phyloP scores from a whole-genome alignment of 2,113 vertebrate genomes.

The Myocastor coypus region DNA sequence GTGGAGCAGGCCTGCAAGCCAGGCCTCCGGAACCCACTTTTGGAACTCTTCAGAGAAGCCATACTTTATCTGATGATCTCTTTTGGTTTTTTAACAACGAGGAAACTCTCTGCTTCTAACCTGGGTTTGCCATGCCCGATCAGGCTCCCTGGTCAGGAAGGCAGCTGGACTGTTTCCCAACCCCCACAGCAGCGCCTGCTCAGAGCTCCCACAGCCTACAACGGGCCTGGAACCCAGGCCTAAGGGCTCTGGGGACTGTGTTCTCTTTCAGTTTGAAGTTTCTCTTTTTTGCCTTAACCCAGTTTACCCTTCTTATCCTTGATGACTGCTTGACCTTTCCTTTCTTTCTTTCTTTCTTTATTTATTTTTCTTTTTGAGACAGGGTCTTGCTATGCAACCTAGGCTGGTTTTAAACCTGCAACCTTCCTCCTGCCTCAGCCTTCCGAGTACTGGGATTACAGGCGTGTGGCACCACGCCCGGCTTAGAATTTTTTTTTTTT shows the following conservation, averaged over 20 bases:
- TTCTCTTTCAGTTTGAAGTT: background rate
- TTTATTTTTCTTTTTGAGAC: too few species aligned
- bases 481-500: too few species aligned
- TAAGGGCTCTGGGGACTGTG: background rate
- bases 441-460: too few species aligned
- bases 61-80: slow-evolving; percentile 71
- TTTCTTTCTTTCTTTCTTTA: background rate
- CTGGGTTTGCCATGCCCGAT: slow-evolving; percentile 22
- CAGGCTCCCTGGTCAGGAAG: background rate
- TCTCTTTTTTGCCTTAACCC: background rate
- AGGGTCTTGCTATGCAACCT: too few species aligned
- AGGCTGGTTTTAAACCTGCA: too few species aligned
- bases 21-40: slow-evolving; percentile 4
- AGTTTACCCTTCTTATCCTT: background rate
- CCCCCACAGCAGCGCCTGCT: background rate
- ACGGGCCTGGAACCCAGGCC: background rate
- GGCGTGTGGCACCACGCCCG: too few species aligned
- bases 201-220: background rate
- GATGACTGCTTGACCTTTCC: background rate
- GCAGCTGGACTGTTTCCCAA: background rate
- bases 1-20: background rate
- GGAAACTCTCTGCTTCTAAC: slow-evolving; percentile 68
- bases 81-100: slow-evolving; percentile 74
- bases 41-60: slow-evolving; percentile 58
- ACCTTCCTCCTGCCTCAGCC: too few species aligned